Conservation (phyloP, 2,113 vertebrate species). For the human (Homo sapiens) region GRCh38 chr7:55887501-55888000, state of each 20-base stretch:
- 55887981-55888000: not conserved
- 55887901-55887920: not conserved
- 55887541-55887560: not conserved
- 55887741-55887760: fast-evolving
- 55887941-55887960: not conserved
- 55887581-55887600: not conserved
- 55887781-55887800: too few relatives aligned
- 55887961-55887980: too few relatives aligned
- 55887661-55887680: not conserved
- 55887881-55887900: too few relatives aligned
- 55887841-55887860: too few relatives aligned
- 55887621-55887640: not conserved
- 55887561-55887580: not conserved
- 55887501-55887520: not conserved
- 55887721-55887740: not conserved
- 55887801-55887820: too few relatives aligned
- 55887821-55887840: too few relatives aligned
- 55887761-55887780: too few relatives aligned
- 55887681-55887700: not conserved
- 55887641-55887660: not conserved
- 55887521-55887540: not conserved
- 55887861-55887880: too few relatives aligned
- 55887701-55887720: not conserved
- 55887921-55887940: not conserved
- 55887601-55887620: not conserved